phyloP scores from a whole-genome alignment of 2,113 vertebrate species.

The Phrynocephalus versicolor region DNA sequence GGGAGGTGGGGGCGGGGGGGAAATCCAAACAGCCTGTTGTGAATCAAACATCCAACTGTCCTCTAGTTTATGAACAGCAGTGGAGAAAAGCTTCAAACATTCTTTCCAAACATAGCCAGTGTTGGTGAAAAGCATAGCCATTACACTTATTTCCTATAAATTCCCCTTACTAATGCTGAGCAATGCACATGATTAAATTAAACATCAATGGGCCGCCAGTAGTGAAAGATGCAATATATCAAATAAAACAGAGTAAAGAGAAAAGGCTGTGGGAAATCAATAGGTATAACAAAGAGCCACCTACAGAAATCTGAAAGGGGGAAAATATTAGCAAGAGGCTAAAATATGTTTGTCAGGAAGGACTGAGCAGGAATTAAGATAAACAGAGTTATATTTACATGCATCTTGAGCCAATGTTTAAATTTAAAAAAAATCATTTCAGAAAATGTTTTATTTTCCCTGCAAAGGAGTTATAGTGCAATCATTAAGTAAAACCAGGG shows the following conservation, averaged over 20 bases:
- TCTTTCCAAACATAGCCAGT: constrained; percentile 32
- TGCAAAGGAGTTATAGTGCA: neutral
- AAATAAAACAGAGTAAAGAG: constrained; percentile 57
- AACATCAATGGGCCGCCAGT: constrained; percentile 47
- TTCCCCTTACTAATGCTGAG: constrained; percentile 35
- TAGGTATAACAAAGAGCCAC: constrained; percentile 52
- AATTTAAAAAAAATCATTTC: neutral
- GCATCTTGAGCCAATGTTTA: neutral
- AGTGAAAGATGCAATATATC: constrained; percentile 58
- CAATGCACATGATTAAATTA: constrained; percentile 63
- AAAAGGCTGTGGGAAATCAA: constrained; percentile 63
- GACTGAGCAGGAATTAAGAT: constrained; percentile 42
- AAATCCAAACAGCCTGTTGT: constrained; percentile 39
- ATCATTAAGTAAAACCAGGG: neutral
- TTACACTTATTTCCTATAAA: constrained; percentile 35
- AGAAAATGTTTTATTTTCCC: neutral
- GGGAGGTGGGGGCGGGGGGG: neutral
- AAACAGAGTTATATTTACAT: constrained; percentile 33
- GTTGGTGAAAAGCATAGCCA: constrained; percentile 20
- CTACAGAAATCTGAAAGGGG: neutral
- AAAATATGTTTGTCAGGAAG: constrained; percentile 65
- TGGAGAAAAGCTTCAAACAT: constrained; percentile 24
- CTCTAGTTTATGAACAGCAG: constrained; percentile 33
- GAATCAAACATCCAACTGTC: constrained; percentile 33
- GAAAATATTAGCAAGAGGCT: constrained; percentile 48